Evolutionary conservation across 2,113 vertebrate species (phyloP).

Genomic region (Puffinus mauretanicus): DNA sequence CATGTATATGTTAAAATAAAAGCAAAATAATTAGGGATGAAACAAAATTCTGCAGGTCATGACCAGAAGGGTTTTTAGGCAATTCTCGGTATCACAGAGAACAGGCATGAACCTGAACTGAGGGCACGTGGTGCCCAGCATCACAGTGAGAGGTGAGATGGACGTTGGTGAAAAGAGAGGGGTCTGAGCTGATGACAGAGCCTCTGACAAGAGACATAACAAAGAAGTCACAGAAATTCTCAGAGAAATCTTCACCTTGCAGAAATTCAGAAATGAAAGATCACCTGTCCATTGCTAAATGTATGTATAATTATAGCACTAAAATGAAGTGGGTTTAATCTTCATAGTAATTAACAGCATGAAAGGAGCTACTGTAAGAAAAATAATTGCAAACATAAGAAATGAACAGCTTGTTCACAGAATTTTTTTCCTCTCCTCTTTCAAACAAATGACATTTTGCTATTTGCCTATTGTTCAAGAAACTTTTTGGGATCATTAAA

Average conservation of each 20-base stretch:
- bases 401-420: not conserved
- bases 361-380: not conserved
- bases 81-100: not conserved
- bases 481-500: slow-evolving; percentile 63
- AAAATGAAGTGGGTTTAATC: not conserved
- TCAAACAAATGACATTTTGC: not conserved
- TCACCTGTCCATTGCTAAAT: not conserved
- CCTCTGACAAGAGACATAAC: not conserved
- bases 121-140: not conserved
- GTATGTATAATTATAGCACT: not conserved
- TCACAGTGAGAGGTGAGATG: not conserved
- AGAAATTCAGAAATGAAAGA: not conserved
- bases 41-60: not conserved
- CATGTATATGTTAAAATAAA: not conserved
- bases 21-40: not conserved
- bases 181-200: not conserved
- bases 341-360: not conserved
- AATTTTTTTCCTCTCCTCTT: not conserved
- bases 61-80: not conserved
- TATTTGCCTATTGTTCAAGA: slow-evolving; percentile 55
- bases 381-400: not conserved
- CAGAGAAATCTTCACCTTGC: not conserved
- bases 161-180: accelerated
- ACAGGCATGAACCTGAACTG: not conserved
- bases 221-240: not conserved